These are phyloP conservation scores for Lepidostoma basale DNA, from an alignment of 1,140 invertebrate genomes.

Conservation along the genomic window DNA sequence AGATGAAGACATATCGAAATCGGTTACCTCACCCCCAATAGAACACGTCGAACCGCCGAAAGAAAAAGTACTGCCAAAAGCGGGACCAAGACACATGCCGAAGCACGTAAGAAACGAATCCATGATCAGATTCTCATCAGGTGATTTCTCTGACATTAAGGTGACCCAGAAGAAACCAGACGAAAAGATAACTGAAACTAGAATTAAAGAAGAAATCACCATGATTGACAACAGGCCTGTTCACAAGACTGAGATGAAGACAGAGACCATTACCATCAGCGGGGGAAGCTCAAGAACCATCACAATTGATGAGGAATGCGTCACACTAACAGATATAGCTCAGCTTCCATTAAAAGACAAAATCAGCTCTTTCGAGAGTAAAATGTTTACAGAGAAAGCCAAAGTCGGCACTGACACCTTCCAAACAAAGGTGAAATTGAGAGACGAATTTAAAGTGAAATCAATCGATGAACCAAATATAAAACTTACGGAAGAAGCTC, in stretches of 20 bases:
- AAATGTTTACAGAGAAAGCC: slow-evolving; percentile 55
- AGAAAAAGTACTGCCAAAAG: slow-evolving; percentile 52
- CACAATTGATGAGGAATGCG: slow-evolving; percentile 43
- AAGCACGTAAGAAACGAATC: slow-evolving; percentile 61
- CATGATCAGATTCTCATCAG: slow-evolving; percentile 59
- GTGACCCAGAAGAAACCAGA: slow-evolving; percentile 57
- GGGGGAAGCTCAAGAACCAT: slow-evolving; percentile 37
- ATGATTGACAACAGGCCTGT: slow-evolving; percentile 27
- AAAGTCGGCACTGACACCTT: slow-evolving; percentile 51
- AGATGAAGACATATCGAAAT: slow-evolving; percentile 36
- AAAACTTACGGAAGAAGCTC: slow-evolving; percentile 60
- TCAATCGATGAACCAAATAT: slow-evolving; percentile 47
- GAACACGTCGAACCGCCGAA: slow-evolving; percentile 36
- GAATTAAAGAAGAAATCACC: slow-evolving; percentile 48
- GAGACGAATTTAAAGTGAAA: slow-evolving; percentile 31
- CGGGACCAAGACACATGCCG: slow-evolving; percentile 60
- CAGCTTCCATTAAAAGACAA: slow-evolving; percentile 58
- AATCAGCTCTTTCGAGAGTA: slow-evolving; percentile 58
- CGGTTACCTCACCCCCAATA: neutral
- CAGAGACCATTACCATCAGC: slow-evolving; percentile 31
- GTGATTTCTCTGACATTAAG: slow-evolving; percentile 60
- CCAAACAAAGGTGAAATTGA: slow-evolving; percentile 54
- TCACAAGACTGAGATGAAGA: slow-evolving; percentile 37
- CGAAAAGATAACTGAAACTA: slow-evolving; percentile 52
- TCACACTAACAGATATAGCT: slow-evolving; percentile 56